Evolutionary conservation across 2,797 vertebrate species (phyloP), one percentile per base, ranked within the genome.

Genomic region (Malurus leucopterus): DNA sequence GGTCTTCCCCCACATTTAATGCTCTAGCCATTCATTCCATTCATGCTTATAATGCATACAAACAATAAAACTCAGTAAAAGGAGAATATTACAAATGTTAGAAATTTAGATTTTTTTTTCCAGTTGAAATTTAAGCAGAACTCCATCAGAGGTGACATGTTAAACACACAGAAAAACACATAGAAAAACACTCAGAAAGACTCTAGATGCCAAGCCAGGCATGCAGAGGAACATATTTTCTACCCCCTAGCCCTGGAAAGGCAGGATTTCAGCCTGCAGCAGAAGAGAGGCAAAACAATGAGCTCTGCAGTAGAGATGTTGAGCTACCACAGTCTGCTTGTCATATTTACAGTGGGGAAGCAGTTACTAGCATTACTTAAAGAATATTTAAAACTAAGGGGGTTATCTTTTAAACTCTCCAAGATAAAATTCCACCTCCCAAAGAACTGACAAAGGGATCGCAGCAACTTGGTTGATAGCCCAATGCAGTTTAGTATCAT

Each of bases 401-500:
- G 11, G 13, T 50, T 49, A 40, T 59, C 54, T 80, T 81, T 67
- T 53, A 59, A 90, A 78, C 36, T 72, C 24, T 22, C 9, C 14
- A n/a, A 79, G 46, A 70, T 13, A 18, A 4, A 84, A 81, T 59
- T n/a, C 62, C 47, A 67, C 11, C 29, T 70, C 20, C 54, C 40
- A 40, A 76, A 86, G 11, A 72, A 34, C 18, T 78, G 41, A 79
- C 26, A 44, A 8, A 15, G 41, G 21, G 18, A 79, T 8, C 13
- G 57, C 49, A 51, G 32, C 0, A 0, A 64, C 12, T 29, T 0
- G 0, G 15, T 6, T 41, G n/a, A 72, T 5, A 75, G 44, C 4
- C 8, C 51, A 70, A 22, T 17, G 8, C 26, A 67, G 23, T 57
- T 64, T 24, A 68, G 30, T n/a, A 64, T 15, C 10, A 32, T 4